A percentile compares a stretch with the other conserved stretches of the same genome.
phyloP scores from a whole-genome alignment of 2,113 vertebrate genomes.

The Lampris megalopsis region DNA sequence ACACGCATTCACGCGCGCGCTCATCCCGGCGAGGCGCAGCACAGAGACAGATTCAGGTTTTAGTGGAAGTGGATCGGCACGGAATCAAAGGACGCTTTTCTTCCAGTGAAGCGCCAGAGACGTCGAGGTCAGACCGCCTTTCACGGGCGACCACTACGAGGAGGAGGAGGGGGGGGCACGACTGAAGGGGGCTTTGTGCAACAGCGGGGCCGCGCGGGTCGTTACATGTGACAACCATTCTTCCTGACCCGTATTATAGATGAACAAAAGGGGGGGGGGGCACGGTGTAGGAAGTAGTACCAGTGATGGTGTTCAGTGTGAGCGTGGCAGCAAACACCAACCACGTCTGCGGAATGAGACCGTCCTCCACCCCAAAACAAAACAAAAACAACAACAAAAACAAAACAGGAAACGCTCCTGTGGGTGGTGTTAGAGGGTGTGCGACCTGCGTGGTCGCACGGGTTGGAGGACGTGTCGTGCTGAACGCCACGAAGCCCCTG shows the following conservation, averaged over 20 bases:
- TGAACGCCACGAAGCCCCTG: too few relatives aligned
- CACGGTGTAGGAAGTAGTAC: slow-evolving; percentile 21
- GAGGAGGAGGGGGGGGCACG: slow-evolving; percentile 60
- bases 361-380: too few relatives aligned
- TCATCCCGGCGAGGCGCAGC: too few relatives aligned
- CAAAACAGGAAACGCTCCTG: too few relatives aligned
- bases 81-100: slow-evolving; percentile 78
- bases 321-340: slow-evolving; percentile 1
- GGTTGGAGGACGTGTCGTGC: too few relatives aligned
- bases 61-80: slow-evolving; percentile 64
- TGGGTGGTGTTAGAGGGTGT: too few relatives aligned
- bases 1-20: too few relatives aligned
- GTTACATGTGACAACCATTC: slow-evolving; percentile 61
- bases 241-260: slow-evolving; percentile 41
- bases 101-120: slow-evolving; percentile 69
- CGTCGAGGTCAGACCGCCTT: slow-evolving; percentile 68
- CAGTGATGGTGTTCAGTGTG: slow-evolving; percentile 16
- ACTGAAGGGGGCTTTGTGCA: slow-evolving; percentile 71
- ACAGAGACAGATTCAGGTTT: slow-evolving; percentile 38
- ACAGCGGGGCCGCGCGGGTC: slow-evolving; percentile 58
- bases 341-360: too few relatives aligned
- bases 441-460: too few relatives aligned
- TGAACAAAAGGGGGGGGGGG: slow-evolving; percentile 28
- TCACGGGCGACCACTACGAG: slow-evolving; percentile 66
- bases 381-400: too few relatives aligned